Conservation (phyloP, 2,797 vertebrate genomes). For the Florisuga fusca region DNA sequence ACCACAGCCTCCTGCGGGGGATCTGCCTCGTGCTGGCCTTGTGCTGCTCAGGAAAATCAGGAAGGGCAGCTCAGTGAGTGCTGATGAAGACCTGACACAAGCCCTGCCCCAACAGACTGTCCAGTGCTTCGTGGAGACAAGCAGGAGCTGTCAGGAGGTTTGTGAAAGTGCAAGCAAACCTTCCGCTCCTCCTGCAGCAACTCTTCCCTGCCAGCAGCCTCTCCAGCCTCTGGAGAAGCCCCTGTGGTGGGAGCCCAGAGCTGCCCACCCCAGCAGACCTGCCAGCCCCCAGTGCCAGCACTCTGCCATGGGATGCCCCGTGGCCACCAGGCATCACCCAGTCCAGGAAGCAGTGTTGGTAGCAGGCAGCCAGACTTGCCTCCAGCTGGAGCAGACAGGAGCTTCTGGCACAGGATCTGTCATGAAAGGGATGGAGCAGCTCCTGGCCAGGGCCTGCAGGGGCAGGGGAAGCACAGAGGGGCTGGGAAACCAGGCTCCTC, state of each 20-base stretch:
- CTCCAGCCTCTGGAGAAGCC: neutral
- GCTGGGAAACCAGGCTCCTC: neutral
- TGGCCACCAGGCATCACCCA: neutral
- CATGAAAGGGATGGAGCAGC: accelerated
- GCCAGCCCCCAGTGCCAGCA: neutral
- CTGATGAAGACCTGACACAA: neutral
- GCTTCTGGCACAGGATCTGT: neutral
- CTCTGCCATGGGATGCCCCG: neutral
- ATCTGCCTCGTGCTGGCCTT: neutral
- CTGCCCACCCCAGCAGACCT: neutral
- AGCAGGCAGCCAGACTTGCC: neutral
- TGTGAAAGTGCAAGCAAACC: neutral
- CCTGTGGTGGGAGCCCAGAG: neutral
- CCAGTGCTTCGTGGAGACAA: neutral
- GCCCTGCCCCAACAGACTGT: neutral
- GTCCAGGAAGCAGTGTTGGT: neutral
- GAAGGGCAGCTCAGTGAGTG: neutral
- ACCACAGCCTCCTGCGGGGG: neutral
- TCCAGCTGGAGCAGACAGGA: neutral
- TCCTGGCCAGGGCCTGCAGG: accelerated
- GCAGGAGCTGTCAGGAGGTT: neutral
- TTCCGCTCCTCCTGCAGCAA: neutral
- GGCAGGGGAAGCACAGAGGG: neutral
- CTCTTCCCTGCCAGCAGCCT: neutral
- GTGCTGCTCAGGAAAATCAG: neutral